Conservation (phyloP, 2,797 vertebrate genomes). For the Discoglossus pictus region DNA sequence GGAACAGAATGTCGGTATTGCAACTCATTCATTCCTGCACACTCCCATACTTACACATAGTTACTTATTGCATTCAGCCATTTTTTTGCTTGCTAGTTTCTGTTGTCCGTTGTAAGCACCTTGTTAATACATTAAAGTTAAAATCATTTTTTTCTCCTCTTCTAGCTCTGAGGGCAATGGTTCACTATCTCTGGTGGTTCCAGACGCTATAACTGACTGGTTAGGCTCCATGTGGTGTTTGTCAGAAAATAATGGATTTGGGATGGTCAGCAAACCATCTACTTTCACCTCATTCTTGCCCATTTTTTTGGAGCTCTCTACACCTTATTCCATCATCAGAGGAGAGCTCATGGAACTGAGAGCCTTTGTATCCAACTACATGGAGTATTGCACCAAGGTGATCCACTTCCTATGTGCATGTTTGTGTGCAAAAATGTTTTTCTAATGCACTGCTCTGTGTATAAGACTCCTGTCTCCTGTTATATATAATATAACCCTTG, state of each 20-base stretch:
- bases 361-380: slow-evolving; percentile 70
- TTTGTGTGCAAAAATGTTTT: too few species aligned
- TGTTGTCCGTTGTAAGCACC: too few species aligned
- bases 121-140: too few species aligned
- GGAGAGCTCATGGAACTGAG: slow-evolving; percentile 75
- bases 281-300: slow-evolving; percentile 71
- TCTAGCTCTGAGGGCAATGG: not conserved
- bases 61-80: too few species aligned
- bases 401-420: not conserved
- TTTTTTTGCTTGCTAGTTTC: too few species aligned
- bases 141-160: not conserved
- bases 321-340: slow-evolving; percentile 76
- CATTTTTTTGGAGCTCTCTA: slow-evolving; percentile 72
- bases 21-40: too few species aligned
- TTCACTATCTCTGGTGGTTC: not conserved
- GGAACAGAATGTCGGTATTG: too few species aligned
- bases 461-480: too few species aligned
- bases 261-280: not conserved
- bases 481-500: too few species aligned
- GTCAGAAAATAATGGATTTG: not conserved
- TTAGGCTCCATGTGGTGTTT: not conserved
- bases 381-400: slow-evolving; percentile 74
- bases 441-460: too few species aligned
- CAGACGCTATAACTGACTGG: slow-evolving; percentile 26
- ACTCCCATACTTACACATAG: too few species aligned